phyloP scores from a whole-genome alignment of 2,113 vertebrate species.

The Scortum barcoo region DNA sequence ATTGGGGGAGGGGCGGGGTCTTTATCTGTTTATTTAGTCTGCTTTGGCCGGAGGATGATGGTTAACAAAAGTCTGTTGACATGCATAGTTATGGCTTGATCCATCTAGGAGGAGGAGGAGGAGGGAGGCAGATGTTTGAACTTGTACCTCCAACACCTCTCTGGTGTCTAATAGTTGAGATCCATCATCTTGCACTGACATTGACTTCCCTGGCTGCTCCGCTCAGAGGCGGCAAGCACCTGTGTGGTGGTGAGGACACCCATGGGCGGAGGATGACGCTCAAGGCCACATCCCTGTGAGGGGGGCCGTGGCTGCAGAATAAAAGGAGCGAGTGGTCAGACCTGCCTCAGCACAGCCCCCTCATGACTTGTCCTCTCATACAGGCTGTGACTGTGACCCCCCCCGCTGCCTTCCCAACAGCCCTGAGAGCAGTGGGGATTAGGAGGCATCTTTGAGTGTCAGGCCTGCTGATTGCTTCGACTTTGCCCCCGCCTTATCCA shows the following conservation, averaged over 20 bases:
- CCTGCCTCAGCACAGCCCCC: neutral
- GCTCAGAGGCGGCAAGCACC: neutral
- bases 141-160: neutral
- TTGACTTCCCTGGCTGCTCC: neutral
- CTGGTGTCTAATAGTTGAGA: neutral
- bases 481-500: slow-evolving; percentile 31
- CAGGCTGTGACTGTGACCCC: slow-evolving; percentile 30
- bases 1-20: slow-evolving; percentile 20
- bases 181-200: neutral
- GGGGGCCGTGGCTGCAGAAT: slow-evolving; percentile 9
- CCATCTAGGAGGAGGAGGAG: neutral
- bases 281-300: slow-evolving; percentile 4
- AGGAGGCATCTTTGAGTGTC: slow-evolving; percentile 41
- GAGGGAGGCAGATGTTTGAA: neutral
- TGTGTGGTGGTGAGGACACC: slow-evolving; percentile 10
- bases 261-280: neutral
- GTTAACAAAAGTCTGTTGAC: slow-evolving; percentile 14
- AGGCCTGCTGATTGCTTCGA: slow-evolving; percentile 39
- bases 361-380: slow-evolving; percentile 25
- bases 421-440: slow-evolving; percentile 52
- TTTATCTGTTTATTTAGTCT: no score
- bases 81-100: neutral
- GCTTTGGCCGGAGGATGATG: slow-evolving; percentile 2
- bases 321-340: slow-evolving; percentile 25
- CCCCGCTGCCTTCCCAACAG: no score